phyloP scores from a whole-genome alignment of 23 tunicate species.

The Ascidia mentula region DNA sequence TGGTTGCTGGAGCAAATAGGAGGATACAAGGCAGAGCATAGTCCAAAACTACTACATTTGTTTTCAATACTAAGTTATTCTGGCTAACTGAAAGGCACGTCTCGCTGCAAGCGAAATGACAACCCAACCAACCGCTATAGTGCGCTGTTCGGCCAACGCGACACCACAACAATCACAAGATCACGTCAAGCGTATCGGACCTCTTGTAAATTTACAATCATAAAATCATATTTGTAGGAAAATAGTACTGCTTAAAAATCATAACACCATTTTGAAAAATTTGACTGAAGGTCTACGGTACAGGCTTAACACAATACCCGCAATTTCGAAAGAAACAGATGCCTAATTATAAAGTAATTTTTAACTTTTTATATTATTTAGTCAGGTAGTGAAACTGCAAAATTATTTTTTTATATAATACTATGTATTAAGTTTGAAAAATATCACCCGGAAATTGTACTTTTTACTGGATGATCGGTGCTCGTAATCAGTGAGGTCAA shows the following conservation, averaged over 20 bases:
- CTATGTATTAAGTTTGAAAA: not conserved
- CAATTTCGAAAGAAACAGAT: not conserved
- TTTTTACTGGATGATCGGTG: not conserved
- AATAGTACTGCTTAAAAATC: no score
- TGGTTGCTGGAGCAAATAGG: no score
- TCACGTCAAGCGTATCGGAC: not conserved
- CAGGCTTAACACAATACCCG: no score
- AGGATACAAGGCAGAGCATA: no score
- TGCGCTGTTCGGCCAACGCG: not conserved
- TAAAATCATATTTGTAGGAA: no score
- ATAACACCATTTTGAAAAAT: no score
- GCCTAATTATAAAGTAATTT: not conserved
- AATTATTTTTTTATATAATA: not conserved
- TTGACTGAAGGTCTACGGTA: no score
- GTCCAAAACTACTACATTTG: no score
- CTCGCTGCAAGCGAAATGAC: not conserved
- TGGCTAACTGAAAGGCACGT: not conserved
- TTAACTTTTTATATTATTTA: no score
- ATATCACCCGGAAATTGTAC: not conserved
- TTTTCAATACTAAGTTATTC: no score
- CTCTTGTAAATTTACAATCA: no score
- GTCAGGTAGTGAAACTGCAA: not conserved
- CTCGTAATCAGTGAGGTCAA: not conserved
- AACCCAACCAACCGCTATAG: not conserved
- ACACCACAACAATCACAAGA: not conserved